Base-by-base conservation (phyloP, 1,140 invertebrate species). In the Teleopsis dalmanni region DNA sequence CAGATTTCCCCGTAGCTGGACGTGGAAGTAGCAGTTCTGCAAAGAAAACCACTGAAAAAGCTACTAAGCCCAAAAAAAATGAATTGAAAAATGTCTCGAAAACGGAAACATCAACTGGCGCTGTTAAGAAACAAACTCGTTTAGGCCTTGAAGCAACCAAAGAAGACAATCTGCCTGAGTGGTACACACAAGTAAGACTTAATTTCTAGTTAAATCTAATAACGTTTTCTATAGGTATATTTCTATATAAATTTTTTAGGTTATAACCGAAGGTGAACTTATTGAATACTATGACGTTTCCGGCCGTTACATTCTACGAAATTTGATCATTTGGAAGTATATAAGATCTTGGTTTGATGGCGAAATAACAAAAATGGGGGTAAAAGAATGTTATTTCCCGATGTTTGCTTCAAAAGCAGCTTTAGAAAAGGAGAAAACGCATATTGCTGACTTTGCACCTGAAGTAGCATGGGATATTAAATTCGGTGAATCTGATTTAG, bases 231-330 rank as follows among this genome's bases (percentile, higher is more conserved):
- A 43, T 18, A 11, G 38, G 4, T n/a, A 10, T 48, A n/a, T 1
- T 5, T 23, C 27, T 38, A 23, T n/a, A n/a, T n/a, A 34, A 21
- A 7, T 27, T 13, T 11, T 33, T 26, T 45, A 51, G 50, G 50
- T 98, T 2, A 92, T 99, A 46, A 96, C 91, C 0, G 99, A 99
- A 75, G 87, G 92, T 50, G 92, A 98, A 75, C 81, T 99, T 82
- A 98, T 99, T 31, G 96, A 99, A 70, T 99, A 99, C 72, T 99
- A 99, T 64, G 95, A 99, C 71, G 91, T 99, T 6, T 97, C 93
- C 43, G 96, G 96, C 1, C 99, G 97, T 75, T 99, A 99, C 68
- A 95, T 99, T 56, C 78, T 98, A 18, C 82, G 95, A 26, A 95
- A 95, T 1, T 98, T 95, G 94, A 76, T 84, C 14, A 92, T 99